Base-by-base conservation (phyloP, 2,113 vertebrate genomes). In the Dicentrarchus labrax region DNA sequence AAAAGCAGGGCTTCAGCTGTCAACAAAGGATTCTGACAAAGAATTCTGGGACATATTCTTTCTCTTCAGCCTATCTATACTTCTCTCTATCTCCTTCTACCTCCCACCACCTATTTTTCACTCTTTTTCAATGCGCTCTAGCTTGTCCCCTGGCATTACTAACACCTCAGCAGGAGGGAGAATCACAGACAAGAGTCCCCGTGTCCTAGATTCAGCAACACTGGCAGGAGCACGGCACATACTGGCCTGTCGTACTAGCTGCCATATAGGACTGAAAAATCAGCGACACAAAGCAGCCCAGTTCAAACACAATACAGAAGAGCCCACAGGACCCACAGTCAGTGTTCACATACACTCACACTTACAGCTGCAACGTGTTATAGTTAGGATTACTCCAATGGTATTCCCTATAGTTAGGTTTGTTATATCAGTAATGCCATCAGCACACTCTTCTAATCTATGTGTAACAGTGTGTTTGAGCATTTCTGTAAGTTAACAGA, bases 181-280 rank as follows among this genome's bases (percentile, higher is more conserved):
- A 87, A 91, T 90, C 90, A 88, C 88, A 92, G 91, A 90, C 89
- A 87, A 84, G 88, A 87, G 82, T 90, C 91, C 90, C 51, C 89
- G 91, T 91, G 94, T 93, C 91, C 92, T 93, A 93, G 90, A 92
- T 93, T 90, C 87, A 87, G 91, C 60, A 79, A 60, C 83, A 66
- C 87, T 79, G 87, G 86, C 88, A 89, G 61, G 83, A 91, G 88
- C 88, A 47, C 70, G 21, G 89, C 87, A 82, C 86, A 89, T 50
- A 84, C 87, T 86, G 89, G 82, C 88, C 88, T 82, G 70, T 83
- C 79, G 62, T 70, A 80, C 76, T 3, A 64, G 79, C 84, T 78
- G 77, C 57, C 73, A 71, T 72, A 60, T 38, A 86, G 73, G 76
- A 88, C 48, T 69, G 71, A 74, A 68, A 86, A 85, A 80, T 84